Base-by-base conservation (phyloP, 2,888 invertebrate genomes). In the Drymonia ruficornis region DNA sequence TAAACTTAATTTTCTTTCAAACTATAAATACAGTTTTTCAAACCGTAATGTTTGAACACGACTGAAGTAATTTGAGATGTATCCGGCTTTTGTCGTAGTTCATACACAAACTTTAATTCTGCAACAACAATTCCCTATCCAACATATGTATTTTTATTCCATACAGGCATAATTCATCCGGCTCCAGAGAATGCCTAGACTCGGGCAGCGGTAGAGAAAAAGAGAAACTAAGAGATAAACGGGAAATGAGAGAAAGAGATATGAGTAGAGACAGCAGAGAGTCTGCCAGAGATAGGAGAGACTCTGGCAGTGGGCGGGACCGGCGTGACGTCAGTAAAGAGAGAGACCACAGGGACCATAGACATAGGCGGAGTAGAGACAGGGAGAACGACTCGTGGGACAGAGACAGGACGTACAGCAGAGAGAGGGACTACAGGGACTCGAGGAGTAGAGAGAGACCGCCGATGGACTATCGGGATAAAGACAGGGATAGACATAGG, bases 161-260 rank as follows among this genome's bases (percentile, higher is more conserved):
- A 49, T n/a, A n/a, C 4, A 91, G 93, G 52, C 92, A 89, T 67
- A 93, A 89, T 67, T 93, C 87, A 54, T 91, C 87, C 9, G 93
- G 88, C 36, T 93, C 87, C 44, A 84, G 90, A 76, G 89, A 93
- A 80, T 87, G 93, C 62, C 71, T 92, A 3, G 86, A 93, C 74
- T 88, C 93, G 0, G 93, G 93, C 64, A 88, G 94, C 73, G 89
- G 93, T n/a, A 78, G 89, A 50, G 93, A 91, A 61, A 93, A 86
- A 61, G 91, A 88, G 50, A 93, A 87, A 68, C 63, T 88, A 49
- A 70, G 83, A 49, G 86, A 93, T 69, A 87, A 91, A 72, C 81
- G 93, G 49, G 84, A 93, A 60, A 63, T 87, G 67, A 70, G 87
- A 19, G 87, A 91, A 11, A 78, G 87, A 67, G 89, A 91, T 50